phyloP scores from a whole-genome alignment of 2,113 vertebrate species.

The Rattus rattus region DNA sequence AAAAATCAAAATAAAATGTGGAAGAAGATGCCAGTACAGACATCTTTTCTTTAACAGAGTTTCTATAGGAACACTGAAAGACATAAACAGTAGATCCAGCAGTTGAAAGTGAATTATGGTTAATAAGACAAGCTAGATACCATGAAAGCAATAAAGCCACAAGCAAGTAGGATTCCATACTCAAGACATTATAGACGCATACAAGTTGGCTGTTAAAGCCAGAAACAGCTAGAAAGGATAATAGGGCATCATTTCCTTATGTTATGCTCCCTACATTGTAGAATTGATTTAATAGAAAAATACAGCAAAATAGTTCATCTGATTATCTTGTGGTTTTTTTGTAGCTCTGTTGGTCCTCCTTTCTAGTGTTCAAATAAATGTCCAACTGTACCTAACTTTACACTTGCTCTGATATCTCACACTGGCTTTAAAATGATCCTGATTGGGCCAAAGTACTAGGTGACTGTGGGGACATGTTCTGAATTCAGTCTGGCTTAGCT shows the following conservation, averaged over 20 bases:
- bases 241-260: neutral
- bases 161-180: neutral
- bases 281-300: neutral
- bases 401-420: neutral
- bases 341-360: neutral
- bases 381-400: neutral
- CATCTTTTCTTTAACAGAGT: neutral
- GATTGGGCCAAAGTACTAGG: neutral
- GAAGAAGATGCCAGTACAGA: neutral
- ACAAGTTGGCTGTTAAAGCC: neutral
- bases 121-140: neutral
- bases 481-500: neutral
- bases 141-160: neutral
- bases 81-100: constrained; percentile 18
- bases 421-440: neutral
- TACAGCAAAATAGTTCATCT: neutral
- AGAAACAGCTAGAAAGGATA: neutral
- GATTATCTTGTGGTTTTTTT: neutral
- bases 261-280: neutral
- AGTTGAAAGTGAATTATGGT: neutral
- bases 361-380: neutral
- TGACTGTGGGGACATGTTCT: neutral
- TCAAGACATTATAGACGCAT: neutral
- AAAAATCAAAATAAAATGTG: neutral
- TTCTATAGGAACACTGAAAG: neutral